These are phyloP conservation scores for Psittacula derbiana DNA, from an alignment of 2,797 vertebrate genomes.

Conservation along the genomic window DNA sequence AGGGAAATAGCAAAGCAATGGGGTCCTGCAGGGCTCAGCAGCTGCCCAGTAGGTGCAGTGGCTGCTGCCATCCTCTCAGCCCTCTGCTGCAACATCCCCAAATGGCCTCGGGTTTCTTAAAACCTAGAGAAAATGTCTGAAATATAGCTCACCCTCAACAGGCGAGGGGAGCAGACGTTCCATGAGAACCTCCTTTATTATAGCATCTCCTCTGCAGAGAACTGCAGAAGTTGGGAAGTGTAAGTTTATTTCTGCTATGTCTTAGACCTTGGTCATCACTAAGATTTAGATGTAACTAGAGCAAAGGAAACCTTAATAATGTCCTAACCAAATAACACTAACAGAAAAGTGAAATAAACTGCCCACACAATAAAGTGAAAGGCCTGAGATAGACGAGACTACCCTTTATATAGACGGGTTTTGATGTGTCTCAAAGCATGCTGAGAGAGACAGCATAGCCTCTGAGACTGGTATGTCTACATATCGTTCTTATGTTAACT, in stretches of 20 bases:
- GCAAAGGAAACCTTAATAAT: background rate
- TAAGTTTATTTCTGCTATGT: background rate
- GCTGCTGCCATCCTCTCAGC: background rate
- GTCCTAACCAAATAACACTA: background rate
- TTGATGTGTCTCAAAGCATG: background rate
- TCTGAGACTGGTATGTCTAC: accelerated
- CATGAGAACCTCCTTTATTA: background rate
- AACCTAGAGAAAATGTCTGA: background rate
- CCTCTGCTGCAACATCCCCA: background rate
- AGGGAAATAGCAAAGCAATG: accelerated
- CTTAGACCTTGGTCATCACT: accelerated
- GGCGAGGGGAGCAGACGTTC: accelerated
- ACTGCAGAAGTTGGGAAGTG: background rate
- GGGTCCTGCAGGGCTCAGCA: background rate
- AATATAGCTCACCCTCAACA: background rate
- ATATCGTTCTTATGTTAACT: background rate
- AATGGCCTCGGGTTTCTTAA: background rate
- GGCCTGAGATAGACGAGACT: background rate
- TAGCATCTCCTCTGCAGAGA: background rate
- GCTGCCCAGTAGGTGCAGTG: no score
- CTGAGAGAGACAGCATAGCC: background rate
- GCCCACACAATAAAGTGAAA: background rate
- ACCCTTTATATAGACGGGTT: background rate
- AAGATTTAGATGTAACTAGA: background rate
- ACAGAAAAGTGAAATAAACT: background rate